Evolutionary conservation across 2,797 vertebrate genomes (phyloP), one percentile per base, ranked within the genome.

Genomic region (Carcharodon carcharias): DNA sequence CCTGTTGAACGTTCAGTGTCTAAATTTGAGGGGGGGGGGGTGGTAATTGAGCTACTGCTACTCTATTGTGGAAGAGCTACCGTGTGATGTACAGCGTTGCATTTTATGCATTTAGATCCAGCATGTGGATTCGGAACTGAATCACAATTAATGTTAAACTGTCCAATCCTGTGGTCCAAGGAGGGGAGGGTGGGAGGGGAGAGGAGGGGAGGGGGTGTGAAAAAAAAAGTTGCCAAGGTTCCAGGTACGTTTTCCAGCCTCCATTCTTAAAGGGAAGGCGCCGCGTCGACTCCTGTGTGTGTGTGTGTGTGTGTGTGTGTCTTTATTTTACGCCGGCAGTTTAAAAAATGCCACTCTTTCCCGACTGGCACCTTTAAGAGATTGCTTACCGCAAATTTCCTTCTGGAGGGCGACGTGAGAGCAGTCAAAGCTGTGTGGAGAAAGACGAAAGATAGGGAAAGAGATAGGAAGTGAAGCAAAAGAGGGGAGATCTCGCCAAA

Each of bases 231-330:
- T 93, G 35, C 91, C 21, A 50, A 50, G 21, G 23, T 50, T 85
- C n/a, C 91, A 93, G 91, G n/a, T 93, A 93, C n/a, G 18, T 45
- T 23, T 85, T 16, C 91, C 61, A 21, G 6, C 63, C 61, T 93
- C 91, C 61, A 93, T 65, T 65, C 89, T 92, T 92, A 92, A 92
- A 92, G 88, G 88, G 88, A 2, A 61, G 56, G 54, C 54, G 54
- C 28, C 87, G 28, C 87, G 1, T 56, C 87, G 26, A 56, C 28
- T 61, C 26, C 16, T 89, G 54, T 18, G 1, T 54, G 54, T 89
- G 88, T 91, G 88, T 61, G 56, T 8, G 14, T 18, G 56, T 54
- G 21, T 54, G 50, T 56, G 54, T 54, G 26, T 31, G 14, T 40
- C 18, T 92, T 21, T 23, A 35, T 91, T 35, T 91, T 35, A 40